Conservation (phyloP, 1,140 invertebrate species). For the Cyclina sinensis region DNA sequence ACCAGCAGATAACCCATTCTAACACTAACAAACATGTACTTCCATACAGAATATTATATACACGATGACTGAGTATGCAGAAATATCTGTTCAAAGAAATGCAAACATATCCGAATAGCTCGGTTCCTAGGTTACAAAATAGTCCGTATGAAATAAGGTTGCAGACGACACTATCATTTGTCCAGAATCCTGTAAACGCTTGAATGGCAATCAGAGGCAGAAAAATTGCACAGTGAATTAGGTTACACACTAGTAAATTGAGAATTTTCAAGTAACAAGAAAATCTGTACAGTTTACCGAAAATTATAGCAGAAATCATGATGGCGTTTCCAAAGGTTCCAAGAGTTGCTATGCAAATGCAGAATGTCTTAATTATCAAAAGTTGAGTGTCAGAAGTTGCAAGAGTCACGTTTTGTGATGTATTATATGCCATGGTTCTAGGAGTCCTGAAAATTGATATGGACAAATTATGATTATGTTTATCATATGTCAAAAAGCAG, state of each 20-base stretch:
- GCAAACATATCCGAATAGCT: constrained; percentile 54
- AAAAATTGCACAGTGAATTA: constrained; percentile 50
- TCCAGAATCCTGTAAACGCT: constrained; percentile 50
- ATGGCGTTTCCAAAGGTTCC: constrained; percentile 42
- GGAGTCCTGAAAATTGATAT: no score
- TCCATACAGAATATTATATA: constrained; percentile 22
- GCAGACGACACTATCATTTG: constrained; percentile 31
- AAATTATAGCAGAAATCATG: constrained; percentile 52
- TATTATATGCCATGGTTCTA: background rate
- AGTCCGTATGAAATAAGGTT: constrained; percentile 43
- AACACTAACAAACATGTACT: background rate
- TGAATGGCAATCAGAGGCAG: constrained; percentile 54
- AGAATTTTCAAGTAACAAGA: constrained; percentile 46
- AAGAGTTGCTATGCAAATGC: constrained; percentile 13
- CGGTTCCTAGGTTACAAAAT: constrained; percentile 58
- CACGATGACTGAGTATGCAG: constrained; percentile 24
- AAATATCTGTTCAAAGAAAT: constrained; percentile 63
- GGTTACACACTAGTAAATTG: constrained; percentile 50
- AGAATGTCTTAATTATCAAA: constrained; percentile 26
- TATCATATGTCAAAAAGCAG: no score
- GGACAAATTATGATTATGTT: no score
- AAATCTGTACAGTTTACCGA: constrained; percentile 28
- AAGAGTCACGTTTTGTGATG: background rate
- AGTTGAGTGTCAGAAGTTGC: constrained; percentile 33
- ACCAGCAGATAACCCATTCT: constrained; percentile 45